These are phyloP conservation scores for Metellina segmentata DNA, from an alignment of 2,888 invertebrate genomes.

Conservation along the genomic window DNA sequence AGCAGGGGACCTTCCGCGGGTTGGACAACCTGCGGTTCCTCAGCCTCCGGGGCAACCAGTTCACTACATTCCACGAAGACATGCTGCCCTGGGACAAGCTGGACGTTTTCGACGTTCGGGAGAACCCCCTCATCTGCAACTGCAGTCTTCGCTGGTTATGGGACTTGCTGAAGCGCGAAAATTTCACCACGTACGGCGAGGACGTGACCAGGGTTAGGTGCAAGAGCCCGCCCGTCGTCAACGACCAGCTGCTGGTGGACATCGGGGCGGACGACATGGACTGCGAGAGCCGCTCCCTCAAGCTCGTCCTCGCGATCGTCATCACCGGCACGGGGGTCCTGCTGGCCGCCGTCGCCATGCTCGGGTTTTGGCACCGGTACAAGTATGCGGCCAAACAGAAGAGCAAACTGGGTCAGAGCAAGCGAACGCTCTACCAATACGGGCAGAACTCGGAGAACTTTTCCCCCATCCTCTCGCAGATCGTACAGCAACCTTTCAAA, in stretches of 20 bases:
- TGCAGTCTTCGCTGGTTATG: constrained; percentile 91
- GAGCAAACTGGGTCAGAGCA: constrained; percentile 72
- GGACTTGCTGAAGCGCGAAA: constrained; percentile 67
- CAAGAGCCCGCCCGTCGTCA: constrained; percentile 64
- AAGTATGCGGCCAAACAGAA: constrained; percentile 71
- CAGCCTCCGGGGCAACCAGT: constrained; percentile 77
- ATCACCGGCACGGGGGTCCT: constrained; percentile 66
- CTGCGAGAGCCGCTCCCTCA: constrained; percentile 71
- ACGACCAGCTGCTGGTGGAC: constrained; percentile 71
- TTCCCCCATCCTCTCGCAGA: constrained; percentile 72
- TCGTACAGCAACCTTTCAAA: constrained; percentile 73
- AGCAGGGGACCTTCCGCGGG: constrained; percentile 70
- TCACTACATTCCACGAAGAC: constrained; percentile 74
- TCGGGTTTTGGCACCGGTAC: constrained; percentile 73
- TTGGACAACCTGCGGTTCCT: constrained; percentile 69
- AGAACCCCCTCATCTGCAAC: constrained; percentile 92
- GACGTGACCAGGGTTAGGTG: constrained; percentile 75
- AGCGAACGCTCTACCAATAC: constrained; percentile 72
- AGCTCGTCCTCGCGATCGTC: constrained; percentile 69
- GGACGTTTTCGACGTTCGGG: constrained; percentile 87
- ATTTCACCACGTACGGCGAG: constrained; percentile 66
- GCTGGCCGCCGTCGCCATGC: constrained; percentile 51
- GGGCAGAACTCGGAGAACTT: constrained; percentile 75
- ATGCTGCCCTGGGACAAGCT: constrained; percentile 85
- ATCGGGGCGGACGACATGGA: constrained; percentile 73